Conservation (phyloP, 2,888 invertebrate genomes). For the Coleophora flavipennella region DNA sequence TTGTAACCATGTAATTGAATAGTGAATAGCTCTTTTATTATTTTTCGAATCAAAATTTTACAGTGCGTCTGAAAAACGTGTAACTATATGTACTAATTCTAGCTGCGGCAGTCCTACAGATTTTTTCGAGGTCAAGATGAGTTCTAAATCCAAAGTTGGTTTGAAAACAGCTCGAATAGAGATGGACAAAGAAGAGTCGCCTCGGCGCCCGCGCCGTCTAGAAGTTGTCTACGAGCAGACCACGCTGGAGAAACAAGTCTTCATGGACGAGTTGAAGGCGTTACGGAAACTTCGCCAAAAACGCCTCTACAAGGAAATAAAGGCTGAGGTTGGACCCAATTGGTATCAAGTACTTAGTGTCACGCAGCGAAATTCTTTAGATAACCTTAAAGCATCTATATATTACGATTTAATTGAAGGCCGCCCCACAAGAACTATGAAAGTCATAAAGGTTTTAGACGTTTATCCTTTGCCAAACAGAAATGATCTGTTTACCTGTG, state of each 20-base stretch:
- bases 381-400: constrained; percentile 35
- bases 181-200: constrained; percentile 23
- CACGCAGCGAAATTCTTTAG: constrained; percentile 41
- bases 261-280: constrained; percentile 48
- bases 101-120: too few species aligned
- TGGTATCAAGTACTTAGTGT: constrained; percentile 62
- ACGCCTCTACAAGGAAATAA: constrained; percentile 24
- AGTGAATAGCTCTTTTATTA: not conserved
- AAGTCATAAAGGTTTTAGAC: constrained; percentile 38
- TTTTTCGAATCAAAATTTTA: too few species aligned
- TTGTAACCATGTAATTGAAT: not conserved
- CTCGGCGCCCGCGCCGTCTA: constrained; percentile 13
- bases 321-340: constrained; percentile 36
- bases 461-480: constrained; percentile 36
- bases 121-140: too few species aligned
- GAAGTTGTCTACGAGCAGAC: too few species aligned
- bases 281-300: constrained; percentile 31
- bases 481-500: constrained; percentile 42
- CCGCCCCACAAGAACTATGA: constrained; percentile 33
- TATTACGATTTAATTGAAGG: constrained; percentile 55
- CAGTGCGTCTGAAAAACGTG: too few species aligned
- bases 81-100: too few species aligned
- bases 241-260: constrained; percentile 36
- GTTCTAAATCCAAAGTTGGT: too few species aligned
- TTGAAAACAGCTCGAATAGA: too few species aligned